A percentile compares a stretch with the other conserved stretches of the same genome.
Evolutionary conservation across 2,888 invertebrate species (phyloP).

Genomic region (Hirtodrosophila alboralis): DNA sequence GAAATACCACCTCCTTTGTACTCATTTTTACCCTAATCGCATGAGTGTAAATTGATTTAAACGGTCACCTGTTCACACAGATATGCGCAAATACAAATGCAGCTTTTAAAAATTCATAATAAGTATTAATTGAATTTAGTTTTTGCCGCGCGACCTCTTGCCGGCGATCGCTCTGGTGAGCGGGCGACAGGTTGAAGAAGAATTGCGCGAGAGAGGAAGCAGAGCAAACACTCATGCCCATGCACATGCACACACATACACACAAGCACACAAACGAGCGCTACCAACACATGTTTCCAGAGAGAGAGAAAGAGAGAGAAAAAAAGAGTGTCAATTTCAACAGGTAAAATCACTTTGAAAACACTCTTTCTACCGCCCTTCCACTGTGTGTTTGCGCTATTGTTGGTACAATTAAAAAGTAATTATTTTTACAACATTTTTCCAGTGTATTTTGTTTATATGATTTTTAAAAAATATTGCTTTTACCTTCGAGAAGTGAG

Average conservation of each 20-base stretch:
- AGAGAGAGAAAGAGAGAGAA: background rate
- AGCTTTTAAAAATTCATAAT: constrained; percentile 15
- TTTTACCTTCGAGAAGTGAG: constrained; percentile 69
- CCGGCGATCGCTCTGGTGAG: constrained; percentile 9
- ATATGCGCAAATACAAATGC: background rate
- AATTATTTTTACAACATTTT: constrained; percentile 22
- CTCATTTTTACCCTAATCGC: constrained; percentile 16
- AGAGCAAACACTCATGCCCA: constrained; percentile 4
- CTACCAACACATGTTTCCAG: constrained; percentile 12
- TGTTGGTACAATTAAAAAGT: constrained; percentile 9
- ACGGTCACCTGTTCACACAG: constrained; percentile 29
- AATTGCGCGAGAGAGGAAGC: constrained; percentile 12
- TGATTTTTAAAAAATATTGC: constrained; percentile 1
- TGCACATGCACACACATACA: constrained; percentile 9
- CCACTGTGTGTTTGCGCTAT: background rate
- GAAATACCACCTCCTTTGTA: too few species aligned
- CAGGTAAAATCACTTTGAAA: constrained; percentile 31
- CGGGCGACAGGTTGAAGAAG: constrained; percentile 26
- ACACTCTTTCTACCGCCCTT: constrained; percentile 7
- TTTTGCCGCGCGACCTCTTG: constrained; percentile 8
- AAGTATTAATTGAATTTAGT: constrained; percentile 46
- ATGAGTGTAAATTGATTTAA: constrained; percentile 36
- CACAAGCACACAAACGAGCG: constrained; percentile 2
- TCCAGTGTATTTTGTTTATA: constrained; percentile 1
- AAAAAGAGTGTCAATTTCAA: constrained; percentile 22